Base-by-base conservation (phyloP, 2,797 vertebrate species). In the Sphenodon punctatus region DNA sequence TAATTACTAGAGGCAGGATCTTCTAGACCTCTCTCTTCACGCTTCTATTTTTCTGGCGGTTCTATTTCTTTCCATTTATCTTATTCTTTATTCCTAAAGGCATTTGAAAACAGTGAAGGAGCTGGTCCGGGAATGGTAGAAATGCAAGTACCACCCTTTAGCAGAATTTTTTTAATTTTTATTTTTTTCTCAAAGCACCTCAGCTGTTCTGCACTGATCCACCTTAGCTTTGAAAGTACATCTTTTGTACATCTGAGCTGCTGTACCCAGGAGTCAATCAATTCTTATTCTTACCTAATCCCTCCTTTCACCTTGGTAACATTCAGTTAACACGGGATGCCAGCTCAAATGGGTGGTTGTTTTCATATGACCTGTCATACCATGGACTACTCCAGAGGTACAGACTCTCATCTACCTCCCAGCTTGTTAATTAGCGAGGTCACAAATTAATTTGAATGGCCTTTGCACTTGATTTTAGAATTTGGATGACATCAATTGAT, bases 41-140 rank as follows among this genome's bases (percentile, higher is more conserved):
- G 11, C 0, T 17, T 41, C 13, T 73, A 64, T 64, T 43, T 13
- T 46, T 30, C 36, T 42, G 46, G 23, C 83, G 14, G 20, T 61
- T 76, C 15, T 69, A 67, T 76, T 60, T 70, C 1, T 78, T 81
- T 53, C 34, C 23, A 66, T 73, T 17, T 73, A 58, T 66, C 75
- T 56, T 39, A 32, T 71, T 51, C 34, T 69, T 74, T 74, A 25
- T 36, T 80, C 79, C 56, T 64, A 20, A 71, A 83, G 53, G 23
- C 68, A 84, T 88, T 88, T 69, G 34, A 39, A 68, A 75, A 74
- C 59, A 74, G 30, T 45, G 67, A 75, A 75, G 63, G 23, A 1
- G 0, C 42, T 10, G 80, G 55, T 59, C 19, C 25, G 43, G 72
- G 51, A 43, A 41, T 4, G 1, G 17, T 46, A 6, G 34, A 34